Percentiles rank a stretch among this genome's conserved stretches.
These are phyloP conservation scores for Subanguina moxae DNA, from an alignment of 1,140 invertebrate genomes.

Conservation along the genomic window DNA sequence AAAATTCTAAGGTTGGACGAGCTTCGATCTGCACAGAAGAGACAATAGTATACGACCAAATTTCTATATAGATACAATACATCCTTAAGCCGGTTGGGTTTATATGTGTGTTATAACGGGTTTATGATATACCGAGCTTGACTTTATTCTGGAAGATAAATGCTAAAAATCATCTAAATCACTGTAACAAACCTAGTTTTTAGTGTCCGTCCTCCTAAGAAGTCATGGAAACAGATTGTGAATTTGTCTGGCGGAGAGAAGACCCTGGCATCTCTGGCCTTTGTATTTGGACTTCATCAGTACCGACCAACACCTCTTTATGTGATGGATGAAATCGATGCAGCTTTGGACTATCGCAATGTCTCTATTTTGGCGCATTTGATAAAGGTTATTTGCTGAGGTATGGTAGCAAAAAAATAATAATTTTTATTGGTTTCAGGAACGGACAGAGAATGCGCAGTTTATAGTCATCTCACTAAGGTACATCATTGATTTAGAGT, in stretches of 20 bases:
- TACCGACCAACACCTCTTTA: constrained; percentile 96
- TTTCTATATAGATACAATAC: no score
- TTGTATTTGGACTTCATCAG: constrained; percentile 96
- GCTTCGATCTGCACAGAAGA: no score
- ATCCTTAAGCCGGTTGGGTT: no score
- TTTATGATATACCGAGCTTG: not conserved
- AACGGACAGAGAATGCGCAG: constrained; percentile 92
- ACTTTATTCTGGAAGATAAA: not conserved
- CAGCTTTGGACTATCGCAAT: constrained; percentile 96
- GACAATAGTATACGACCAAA: no score
- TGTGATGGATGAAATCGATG: constrained; percentile 99
- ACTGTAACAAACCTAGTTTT: constrained; percentile 51
- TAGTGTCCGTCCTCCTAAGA: constrained; percentile 91
- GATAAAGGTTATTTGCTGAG: constrained; percentile 71
- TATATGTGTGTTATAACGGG: not conserved
- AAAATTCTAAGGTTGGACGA: no score
- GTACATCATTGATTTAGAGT: no score
- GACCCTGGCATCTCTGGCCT: constrained; percentile 86
- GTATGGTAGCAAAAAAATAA: not conserved
- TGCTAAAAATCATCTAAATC: not conserved
- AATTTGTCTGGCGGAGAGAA: constrained; percentile 99
- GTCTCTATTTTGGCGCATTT: constrained; percentile 96
- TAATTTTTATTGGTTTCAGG: no score
- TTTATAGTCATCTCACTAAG: constrained; percentile 96
- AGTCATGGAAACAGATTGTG: constrained; percentile 96